Conservation (phyloP, 2,113 vertebrate species). For the Pipa parva region DNA sequence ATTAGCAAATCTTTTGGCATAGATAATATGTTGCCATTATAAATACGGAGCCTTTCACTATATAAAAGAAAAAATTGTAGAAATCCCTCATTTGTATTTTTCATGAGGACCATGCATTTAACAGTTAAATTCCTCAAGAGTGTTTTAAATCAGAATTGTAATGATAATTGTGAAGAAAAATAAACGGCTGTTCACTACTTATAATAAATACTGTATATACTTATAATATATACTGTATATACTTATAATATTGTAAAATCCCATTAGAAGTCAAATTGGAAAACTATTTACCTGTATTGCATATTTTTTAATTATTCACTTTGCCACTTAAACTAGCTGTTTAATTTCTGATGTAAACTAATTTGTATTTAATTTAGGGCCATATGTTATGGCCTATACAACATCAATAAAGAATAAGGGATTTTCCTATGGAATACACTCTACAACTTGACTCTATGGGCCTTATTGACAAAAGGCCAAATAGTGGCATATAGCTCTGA, state of each 20-base stretch:
- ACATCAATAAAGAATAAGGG: too few species aligned
- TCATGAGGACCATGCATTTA: not conserved
- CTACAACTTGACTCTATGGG: too few species aligned
- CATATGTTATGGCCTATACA: too few species aligned
- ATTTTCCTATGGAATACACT: too few species aligned
- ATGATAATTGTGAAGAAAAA: not conserved
- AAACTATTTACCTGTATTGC: not conserved
- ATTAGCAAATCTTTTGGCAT: not conserved
- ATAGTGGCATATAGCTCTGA: too few species aligned
- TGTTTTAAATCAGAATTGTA: not conserved
- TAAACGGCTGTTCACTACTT: too few species aligned
- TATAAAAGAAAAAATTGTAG: not conserved
- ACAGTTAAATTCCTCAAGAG: not conserved
- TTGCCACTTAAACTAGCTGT: not conserved
- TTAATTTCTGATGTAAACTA: not conserved
- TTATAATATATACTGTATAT: too few species aligned
- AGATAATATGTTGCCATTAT: not conserved
- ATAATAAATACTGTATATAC: too few species aligned
- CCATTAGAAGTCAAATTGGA: not conserved
- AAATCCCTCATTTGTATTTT: not conserved
- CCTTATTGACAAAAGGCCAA: too few species aligned
- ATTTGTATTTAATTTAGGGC: not conserved
- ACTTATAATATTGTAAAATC: too few species aligned
- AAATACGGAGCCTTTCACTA: not conserved
- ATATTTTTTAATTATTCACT: not conserved